Evolutionary conservation across 2,888 invertebrate genomes (phyloP).

Genomic region (Cosmopolites sordidus): DNA sequence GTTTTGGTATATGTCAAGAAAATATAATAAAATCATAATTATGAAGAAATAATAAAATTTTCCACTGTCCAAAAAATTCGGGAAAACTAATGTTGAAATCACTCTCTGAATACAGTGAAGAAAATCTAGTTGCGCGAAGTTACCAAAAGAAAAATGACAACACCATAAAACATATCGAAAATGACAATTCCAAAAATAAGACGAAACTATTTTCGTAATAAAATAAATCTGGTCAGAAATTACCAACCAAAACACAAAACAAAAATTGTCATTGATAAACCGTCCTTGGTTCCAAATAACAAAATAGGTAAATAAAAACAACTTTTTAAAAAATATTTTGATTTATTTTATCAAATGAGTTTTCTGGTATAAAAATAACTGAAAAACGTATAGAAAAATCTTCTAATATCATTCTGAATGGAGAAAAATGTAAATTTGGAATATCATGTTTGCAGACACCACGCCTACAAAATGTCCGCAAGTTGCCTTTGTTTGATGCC

Average conservation of each 20-base stretch:
- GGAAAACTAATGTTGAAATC: too few relatives aligned
- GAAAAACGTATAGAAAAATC: slow-evolving; percentile 11
- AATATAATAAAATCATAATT: too few relatives aligned
- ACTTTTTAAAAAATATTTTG: slow-evolving; percentile 16
- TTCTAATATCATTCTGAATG: slow-evolving; percentile 11
- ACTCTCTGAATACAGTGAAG: too few relatives aligned
- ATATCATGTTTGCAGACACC: slow-evolving; percentile 35
- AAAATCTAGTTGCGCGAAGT: background rate
- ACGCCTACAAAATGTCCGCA: slow-evolving; percentile 50
- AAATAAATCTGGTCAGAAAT: background rate
- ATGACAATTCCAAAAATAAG: background rate
- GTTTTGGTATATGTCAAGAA: too few relatives aligned
- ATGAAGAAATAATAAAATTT: too few relatives aligned
- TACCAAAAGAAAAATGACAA: background rate
- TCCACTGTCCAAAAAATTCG: too few relatives aligned
- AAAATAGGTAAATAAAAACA: slow-evolving; percentile 30
- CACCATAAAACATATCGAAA: background rate
- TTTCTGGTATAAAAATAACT: slow-evolving; percentile 18
- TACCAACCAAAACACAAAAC: background rate
- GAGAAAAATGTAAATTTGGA: slow-evolving; percentile 27
- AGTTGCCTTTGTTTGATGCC: slow-evolving; percentile 42
- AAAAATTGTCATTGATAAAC: slow-evolving; percentile 6
- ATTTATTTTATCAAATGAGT: slow-evolving; percentile 20
- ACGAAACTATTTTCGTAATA: background rate
- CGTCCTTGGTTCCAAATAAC: slow-evolving; percentile 18